Base-by-base conservation (phyloP, 2,888 invertebrate species). In the Amphimallon solstitiale region DNA sequence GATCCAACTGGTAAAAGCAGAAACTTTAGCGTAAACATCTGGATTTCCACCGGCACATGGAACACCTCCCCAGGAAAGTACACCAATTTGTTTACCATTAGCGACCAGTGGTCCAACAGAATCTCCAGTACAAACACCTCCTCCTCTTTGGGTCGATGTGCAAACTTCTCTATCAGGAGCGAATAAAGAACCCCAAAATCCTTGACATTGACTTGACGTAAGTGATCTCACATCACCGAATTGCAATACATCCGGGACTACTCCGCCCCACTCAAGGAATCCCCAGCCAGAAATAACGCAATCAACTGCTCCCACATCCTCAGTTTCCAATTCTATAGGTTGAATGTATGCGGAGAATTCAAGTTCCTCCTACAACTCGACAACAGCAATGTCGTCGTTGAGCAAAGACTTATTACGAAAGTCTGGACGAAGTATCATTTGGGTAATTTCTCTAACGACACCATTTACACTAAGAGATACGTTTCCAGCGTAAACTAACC, bases 81-180 rank as follows among this genome's bases (percentile, higher is more conserved):
- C 46, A 19, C 64, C 64, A 52, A 54, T 54, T 15, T 45, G 64
- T 38, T 10, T 10, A 17, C 40, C 65, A 23, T 59, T 35, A n/a
- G 38, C 23, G 1, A 37, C 34, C n/a, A 65, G 15, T 9, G 65
- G 65, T 48, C 65, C 65, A 17, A 59, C 65, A 48, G 59, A 49
- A 59, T 65, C 65, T 15, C 49, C 59, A 5, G 14, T 15, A 23
- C 65, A 60, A 0, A 17, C 29, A 19, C 60, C 59, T 12, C 48
- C 37, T 21, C 49, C 37, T 0, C 7, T 10, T 17, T 23, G 10
- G 7, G 43, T 29, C 21, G 49, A 21, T 2, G 40, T 54, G 17
- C 65, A 65, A 7, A 65, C 34, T n/a, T 59, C 29, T 5, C 5
- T 46, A 9, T 61, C 46, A 10, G 48, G 2, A 19, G 35, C 19